A percentile compares a stretch with the other conserved stretches of the same genome.
Conservation (phyloP, 2,113 vertebrate genomes). For the Cichladusa arquata region DNA sequence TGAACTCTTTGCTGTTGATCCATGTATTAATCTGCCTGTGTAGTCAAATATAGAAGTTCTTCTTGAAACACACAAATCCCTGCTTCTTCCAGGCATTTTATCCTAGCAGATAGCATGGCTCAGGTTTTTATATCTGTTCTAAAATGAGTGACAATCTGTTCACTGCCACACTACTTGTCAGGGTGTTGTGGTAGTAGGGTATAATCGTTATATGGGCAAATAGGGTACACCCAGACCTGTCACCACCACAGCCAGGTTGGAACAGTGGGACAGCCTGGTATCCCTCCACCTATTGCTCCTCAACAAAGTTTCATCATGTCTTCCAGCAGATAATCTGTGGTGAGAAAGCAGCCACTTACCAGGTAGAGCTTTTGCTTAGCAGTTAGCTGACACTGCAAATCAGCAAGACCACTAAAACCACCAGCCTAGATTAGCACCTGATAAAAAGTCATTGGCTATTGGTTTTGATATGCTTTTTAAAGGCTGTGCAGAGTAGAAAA, state of each 20-base stretch:
- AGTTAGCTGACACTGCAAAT: neutral
- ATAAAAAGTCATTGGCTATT: slow-evolving; percentile 7
- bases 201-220: neutral
- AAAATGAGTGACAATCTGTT: neutral
- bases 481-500: neutral
- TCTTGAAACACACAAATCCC: neutral
- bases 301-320: neutral
- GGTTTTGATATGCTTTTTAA: neutral
- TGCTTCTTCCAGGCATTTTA: neutral
- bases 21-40: neutral
- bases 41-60: neutral
- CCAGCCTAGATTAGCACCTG: neutral
- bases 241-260: neutral
- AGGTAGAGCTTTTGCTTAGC: neutral
- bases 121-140: neutral
- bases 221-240: neutral
- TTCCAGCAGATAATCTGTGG: neutral
- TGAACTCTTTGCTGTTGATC: neutral
- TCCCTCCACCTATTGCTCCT: neutral
- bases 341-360: neutral
- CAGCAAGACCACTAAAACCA: slow-evolving; percentile 1
- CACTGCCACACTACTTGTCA: neutral
- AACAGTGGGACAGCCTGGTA: neutral
- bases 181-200: neutral
- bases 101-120: neutral